Percentiles rank a stretch among this genome's conserved stretches.
Conservation (phyloP, 2,113 vertebrate genomes). For the Arizona elegans region DNA sequence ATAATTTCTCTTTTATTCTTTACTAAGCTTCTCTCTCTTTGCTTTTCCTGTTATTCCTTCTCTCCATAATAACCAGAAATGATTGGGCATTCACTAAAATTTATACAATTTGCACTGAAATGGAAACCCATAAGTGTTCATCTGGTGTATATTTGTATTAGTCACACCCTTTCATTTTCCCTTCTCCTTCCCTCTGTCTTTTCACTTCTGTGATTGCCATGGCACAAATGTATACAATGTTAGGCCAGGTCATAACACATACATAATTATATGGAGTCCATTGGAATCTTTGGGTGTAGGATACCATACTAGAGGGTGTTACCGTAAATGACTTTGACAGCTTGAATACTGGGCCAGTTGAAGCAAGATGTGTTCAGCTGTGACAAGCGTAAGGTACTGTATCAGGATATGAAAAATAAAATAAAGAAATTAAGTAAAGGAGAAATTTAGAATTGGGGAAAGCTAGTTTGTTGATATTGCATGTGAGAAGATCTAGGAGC, state of each 20-base stretch:
- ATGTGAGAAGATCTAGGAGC: background rate
- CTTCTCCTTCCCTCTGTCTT: background rate
- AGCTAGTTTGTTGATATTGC: no score
- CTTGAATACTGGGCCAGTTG: background rate
- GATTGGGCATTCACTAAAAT: background rate
- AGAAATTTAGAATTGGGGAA: no score
- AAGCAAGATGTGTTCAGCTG: background rate
- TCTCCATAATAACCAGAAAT: background rate
- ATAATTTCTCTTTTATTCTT: background rate
- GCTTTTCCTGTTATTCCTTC: background rate
- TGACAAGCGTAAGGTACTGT: background rate
- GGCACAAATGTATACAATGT: background rate
- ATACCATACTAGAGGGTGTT: background rate
- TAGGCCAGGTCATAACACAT: background rate
- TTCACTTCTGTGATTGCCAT: background rate
- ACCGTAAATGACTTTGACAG: background rate
- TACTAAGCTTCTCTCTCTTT: background rate
- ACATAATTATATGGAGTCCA: background rate
- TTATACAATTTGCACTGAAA: background rate
- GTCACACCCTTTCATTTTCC: background rate
- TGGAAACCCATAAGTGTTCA: background rate
- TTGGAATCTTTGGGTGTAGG: background rate
- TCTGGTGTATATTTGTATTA: background rate
- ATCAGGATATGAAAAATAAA: background rate
- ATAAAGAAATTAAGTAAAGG: background rate